Base-by-base conservation (phyloP, 2,888 invertebrate genomes). In the Eupithecia tripunctaria region DNA sequence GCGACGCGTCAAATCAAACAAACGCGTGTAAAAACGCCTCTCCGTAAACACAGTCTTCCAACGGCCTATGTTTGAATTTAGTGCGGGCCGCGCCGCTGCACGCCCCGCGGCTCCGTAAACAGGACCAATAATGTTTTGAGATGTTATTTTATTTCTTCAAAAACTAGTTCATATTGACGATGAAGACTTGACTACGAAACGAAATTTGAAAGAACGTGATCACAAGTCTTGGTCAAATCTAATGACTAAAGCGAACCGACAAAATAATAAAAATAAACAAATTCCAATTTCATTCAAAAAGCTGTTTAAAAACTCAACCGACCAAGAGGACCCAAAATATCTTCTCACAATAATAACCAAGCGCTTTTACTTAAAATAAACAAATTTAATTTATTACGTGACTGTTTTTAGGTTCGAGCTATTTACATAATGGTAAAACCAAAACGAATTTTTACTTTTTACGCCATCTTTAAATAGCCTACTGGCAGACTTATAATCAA, bases 351-450 rank as follows among this genome's bases (percentile, higher is more conserved):
- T 29, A 60, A 18, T 60, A 60, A 60, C 29, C 60, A 18, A 29
- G 7, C 29, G 60, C 60, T 60, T 59, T 41, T 36, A 38, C 68
- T 51, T 66, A 66, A 62, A 56, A 59, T 70, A 67, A 56, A 67
- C 67, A 67, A 64, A 67, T 73, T 67, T 73, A 73, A 73, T 73
- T 41, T 67, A 43, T 14, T 27, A 73, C 73, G 70, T 73, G 73
- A 51, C 67, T 15, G 43, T 25, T 27, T 60, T 60, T 29, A 2
- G 60, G 29, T 29, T 60, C 18, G 8, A 18, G 60, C 18, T 29
- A 60, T 60, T 60, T 29, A 8, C 60, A 29, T 60, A 60, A 60
- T 60, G 29, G 29, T 18, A 18, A 18, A 29, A 29, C 29, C 6
- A 56, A 56, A 25, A 56, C 12, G 12, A 5, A 25, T 56, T 56